Evolutionary conservation across 2,888 invertebrate species (phyloP), one percentile per base, ranked within the genome.

Genomic region (Agrotis clavis): DNA sequence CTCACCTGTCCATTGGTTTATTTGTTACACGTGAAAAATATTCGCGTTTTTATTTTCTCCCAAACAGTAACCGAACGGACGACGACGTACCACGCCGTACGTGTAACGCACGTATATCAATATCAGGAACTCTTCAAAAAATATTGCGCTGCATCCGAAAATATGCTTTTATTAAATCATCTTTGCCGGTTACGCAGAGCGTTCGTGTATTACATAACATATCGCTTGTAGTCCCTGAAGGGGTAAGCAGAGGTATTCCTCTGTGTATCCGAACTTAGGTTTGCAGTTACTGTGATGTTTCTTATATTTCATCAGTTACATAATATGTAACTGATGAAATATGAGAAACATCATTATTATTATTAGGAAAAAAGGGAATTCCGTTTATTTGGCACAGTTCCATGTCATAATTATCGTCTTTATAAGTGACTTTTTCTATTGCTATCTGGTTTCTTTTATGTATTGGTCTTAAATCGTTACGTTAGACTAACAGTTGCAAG

Each of bases 101-200:
- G 7, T 7, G 7, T 7, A 7, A 7, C 35, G 35, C 6, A 7
- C 7, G 11, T 14, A n/a, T 56, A 56, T 66, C 48, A 48, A 25
- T 77, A 61, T 47, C 54, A 51, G n/a, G 50, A 18, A 7, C 6
- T 21, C 45, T 77, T 54, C 13, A 45, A 61, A 68, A 74, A 61
- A 74, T 57, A 77, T 74, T 35, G 53, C 54, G 60, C 18, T 50
- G 60, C 61, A 77, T 16, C 48, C 56, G 56, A 77, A 61, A 73
- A 69, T 25, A 25, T 50, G 41, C 35, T 67, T 57, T 41, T 18
- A 56, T 41, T 57, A 56, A 21, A 50, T 48, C 48, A 50, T 35
- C 25, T 67, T 54, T n/a, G 4, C 2, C 14, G n/a, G 47, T 56
- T 21, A 5, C 51, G 21, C 21, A 13, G 41, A 9, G 19, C 56